A percentile compares a stretch with the other conserved stretches of the same genome.
Conservation (phyloP, 2,888 invertebrate species). For the Dexiosoma caninum region DNA sequence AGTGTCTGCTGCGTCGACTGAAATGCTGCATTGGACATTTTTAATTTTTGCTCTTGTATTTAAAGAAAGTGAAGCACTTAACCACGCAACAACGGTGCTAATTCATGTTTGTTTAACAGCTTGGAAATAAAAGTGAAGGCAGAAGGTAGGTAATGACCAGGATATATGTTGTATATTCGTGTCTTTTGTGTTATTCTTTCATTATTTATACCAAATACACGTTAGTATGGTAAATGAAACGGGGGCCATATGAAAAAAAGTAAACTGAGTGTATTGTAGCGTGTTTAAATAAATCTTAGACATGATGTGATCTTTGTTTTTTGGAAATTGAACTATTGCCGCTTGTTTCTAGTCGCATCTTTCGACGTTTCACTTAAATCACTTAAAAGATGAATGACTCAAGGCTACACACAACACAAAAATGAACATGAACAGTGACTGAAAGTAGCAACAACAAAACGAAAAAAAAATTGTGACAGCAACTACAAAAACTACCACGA, state of each 20-base stretch:
- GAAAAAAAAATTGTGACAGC: conserved; percentile 9
- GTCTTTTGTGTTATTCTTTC: conserved; percentile 18
- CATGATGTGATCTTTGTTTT: conserved; percentile 26
- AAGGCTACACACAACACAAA: conserved; percentile 40
- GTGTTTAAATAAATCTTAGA: conserved; percentile 37
- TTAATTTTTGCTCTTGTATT: conserved; percentile 1
- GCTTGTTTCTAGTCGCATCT: conserved; percentile 44
- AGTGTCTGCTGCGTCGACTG: background rate
- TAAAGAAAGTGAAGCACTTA: conserved; percentile 53
- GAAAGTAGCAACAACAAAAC: background rate
- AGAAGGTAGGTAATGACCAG: conserved; percentile 6
- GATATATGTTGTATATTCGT: conserved; percentile 8
- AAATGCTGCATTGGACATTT: background rate
- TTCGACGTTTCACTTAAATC: conserved; percentile 58
- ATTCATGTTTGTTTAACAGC: conserved; percentile 64
- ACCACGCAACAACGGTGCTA: conserved; percentile 58
- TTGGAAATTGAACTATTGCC: conserved; percentile 49
- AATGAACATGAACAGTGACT: conserved; percentile 9
- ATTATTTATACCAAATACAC: conserved; percentile 9
- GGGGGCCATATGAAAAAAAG: background rate
- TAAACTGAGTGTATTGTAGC: background rate
- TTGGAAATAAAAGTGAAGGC: conserved; percentile 31
- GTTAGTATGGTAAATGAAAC: conserved; percentile 12
- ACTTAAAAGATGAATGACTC: conserved; percentile 59
- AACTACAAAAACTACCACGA: background rate